Base-by-base conservation (phyloP, 2,113 vertebrate species). In the Sigmodon hispidus region DNA sequence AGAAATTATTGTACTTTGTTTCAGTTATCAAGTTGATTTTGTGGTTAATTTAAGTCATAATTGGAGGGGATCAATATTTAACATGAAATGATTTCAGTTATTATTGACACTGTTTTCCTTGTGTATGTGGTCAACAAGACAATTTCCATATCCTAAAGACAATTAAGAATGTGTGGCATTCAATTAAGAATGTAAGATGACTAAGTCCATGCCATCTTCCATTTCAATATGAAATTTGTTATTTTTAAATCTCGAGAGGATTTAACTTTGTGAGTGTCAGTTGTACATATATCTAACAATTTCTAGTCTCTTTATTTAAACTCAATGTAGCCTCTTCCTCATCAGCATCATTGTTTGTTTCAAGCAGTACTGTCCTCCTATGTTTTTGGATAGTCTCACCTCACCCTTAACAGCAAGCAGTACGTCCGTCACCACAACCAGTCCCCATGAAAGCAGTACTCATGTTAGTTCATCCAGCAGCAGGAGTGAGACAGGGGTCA, bases 371-470 rank as follows among this genome's bases (percentile, higher is more conserved):
- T 99, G 99, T 98, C 98, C 99, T 91, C 99, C 99, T 98, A 99
- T 99, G 99, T 99, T 99, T 98, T 98, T 99, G 98, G 99, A 99
- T 98, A 99, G 98, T 99, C 99, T 99, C 97, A 98, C 99, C 86
- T 99, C 99, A 98, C 99, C 99, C 97, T 98, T 99, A 97, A 99
- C 99, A 98, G 99, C 98, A 96, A 98, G 98, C 98, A 99, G 98
- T 98, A 98, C 98, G 73, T 99, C 99, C 97, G 98, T 99, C 96
- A 99, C 99, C 75, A 99, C 99, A 57, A 98, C 96, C 97, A 98
- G 98, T 93, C 99, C 98, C 97, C 98, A 98, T 31, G 98, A 98
- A 13, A 98, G 98, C 97, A 97, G 96, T 98, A 96, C 96, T 0
- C 98, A 98, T 67, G 98, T 98, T 98, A 98, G 98, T 85, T 98